Conservation (phyloP, 2,888 invertebrate genomes). For the Petrophora chlorosata region DNA sequence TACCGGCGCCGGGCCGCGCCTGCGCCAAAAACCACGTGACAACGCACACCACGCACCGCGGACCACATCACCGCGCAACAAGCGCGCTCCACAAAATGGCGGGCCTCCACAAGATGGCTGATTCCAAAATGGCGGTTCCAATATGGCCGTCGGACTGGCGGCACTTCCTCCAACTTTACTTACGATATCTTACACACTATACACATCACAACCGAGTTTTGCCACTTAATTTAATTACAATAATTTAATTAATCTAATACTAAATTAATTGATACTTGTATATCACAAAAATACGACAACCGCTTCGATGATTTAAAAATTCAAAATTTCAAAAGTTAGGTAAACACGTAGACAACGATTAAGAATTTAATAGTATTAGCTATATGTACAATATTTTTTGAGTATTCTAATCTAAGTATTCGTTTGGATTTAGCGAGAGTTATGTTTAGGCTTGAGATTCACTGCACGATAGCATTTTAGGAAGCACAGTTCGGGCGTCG, state of each 20-base stretch:
- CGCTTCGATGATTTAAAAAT: constrained; percentile 78
- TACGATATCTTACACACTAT: constrained; percentile 73
- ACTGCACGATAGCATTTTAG: constrained; percentile 67
- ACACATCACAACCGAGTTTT: constrained; percentile 84
- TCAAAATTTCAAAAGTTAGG: constrained; percentile 59
- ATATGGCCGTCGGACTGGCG: no score
- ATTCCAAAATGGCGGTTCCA: constrained; percentile 9
- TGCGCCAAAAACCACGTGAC: constrained; percentile 77
- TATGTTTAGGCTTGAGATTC: constrained; percentile 43
- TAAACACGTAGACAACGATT: constrained; percentile 72
- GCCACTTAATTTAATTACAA: constrained; percentile 68
- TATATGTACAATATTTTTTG: constrained; percentile 58
- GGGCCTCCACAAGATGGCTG: constrained; percentile 28
- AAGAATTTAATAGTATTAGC: constrained; percentile 44
- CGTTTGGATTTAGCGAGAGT: constrained; percentile 35
- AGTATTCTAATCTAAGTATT: constrained; percentile 33
- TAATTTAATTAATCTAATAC: constrained; percentile 34
- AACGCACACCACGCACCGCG: constrained; percentile 56
- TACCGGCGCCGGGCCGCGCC: constrained; percentile 82
- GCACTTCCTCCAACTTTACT: constrained; percentile 51
- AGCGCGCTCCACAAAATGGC: constrained; percentile 50
- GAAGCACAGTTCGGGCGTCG: constrained; percentile 72
- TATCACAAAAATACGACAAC: constrained; percentile 84
- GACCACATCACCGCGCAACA: constrained; percentile 68
- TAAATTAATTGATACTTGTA: constrained; percentile 51